A percentile compares a stretch with the other conserved stretches of the same genome.
phyloP scores from a whole-genome alignment of 2,888 invertebrate genomes.

The Dasypogon diadema region DNA sequence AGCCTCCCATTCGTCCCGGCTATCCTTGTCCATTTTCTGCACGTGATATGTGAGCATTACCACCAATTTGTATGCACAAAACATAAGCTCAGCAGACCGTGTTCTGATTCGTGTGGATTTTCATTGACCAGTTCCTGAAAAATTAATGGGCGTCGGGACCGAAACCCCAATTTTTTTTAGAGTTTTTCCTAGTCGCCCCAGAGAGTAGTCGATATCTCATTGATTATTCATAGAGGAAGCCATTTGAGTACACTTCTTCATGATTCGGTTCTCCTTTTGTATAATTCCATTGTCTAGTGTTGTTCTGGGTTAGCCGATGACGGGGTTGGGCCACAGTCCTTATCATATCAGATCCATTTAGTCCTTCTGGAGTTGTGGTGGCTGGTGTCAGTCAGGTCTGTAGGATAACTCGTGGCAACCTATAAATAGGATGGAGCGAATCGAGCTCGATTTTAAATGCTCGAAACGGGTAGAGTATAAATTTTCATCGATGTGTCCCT shows the following conservation, averaged over 20 bases:
- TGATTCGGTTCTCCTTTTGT: constrained; percentile 14
- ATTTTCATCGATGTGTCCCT: constrained; percentile 44
- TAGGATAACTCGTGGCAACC: not conserved
- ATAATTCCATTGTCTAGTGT: constrained; percentile 28
- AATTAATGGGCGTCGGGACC: constrained; percentile 16
- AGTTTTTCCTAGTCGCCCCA: not conserved
- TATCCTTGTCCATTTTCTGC: not conserved
- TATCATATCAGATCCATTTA: constrained; percentile 24
- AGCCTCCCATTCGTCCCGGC: not conserved
- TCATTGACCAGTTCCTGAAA: constrained; percentile 13
- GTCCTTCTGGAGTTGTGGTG: not conserved
- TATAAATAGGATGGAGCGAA: constrained; percentile 22
- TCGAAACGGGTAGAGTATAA: constrained; percentile 33
- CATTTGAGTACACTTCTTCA: constrained; percentile 22
- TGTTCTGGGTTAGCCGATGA: constrained; percentile 1
- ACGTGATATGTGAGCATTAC: not conserved
- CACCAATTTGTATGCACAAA: constrained; percentile 29
- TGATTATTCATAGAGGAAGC: constrained; percentile 42
- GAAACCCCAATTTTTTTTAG: constrained; percentile 6
- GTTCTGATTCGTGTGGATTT: not conserved
- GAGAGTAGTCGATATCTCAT: constrained; percentile 28
- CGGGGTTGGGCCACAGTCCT: constrained; percentile 25
- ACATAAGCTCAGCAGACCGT: constrained; percentile 5
- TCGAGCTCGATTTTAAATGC: constrained; percentile 33
- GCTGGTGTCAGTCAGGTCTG: not conserved